Evolutionary conservation across 1,140 invertebrate genomes (phyloP), one percentile per base, ranked within the genome.

Genomic region (Brachionus rotundiformis): DNA sequence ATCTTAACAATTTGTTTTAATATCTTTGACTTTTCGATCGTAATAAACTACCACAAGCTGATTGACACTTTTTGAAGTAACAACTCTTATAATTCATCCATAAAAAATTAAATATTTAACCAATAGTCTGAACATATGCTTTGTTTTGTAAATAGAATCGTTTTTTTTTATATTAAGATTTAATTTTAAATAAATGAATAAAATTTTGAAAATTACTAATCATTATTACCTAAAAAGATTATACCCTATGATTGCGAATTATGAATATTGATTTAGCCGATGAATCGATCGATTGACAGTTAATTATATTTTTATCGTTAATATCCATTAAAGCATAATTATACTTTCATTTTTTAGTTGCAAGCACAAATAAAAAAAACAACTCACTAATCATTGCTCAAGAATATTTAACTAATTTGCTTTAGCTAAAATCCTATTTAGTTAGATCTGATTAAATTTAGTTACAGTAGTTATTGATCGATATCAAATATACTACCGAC

Each of bases 281-380:
- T 54, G 47, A 54, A 54, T 4, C 47, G 47, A 63, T 63, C 61
- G 61, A 63, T 29, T 63, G 61, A 63, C 61, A 63, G 61, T 63
- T 63, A 10, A 63, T 31, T 16, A 13, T 0, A 29, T 29, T 63
- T 27, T 23, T 31, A 29, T 63, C 10, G 61, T 5, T 29, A n/a
- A n/a, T n/a, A 33, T 11, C 61, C 13, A 29, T 31, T 63, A 63
- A 63, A 27, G 29, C 25, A 13, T 29, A 63, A 63, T 29, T 63
- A 63, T 13, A 31, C 10, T 33, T 63, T 63, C 6, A 31, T 63
- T 33, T 29, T 63, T 63, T 13, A 29, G 25, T 29, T 63, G 11
- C 19, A 29, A 19, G 16, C 47, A 19, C 19, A 8, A 54, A 19
- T 54, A 8, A 13, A 36, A n/a, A 11, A 47, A 54, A 25, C 47